Percentiles rank a stretch among this genome's conserved stretches.
These are phyloP conservation scores for Otolemur crassicaudatus DNA, from an alignment of 2,797 vertebrate species.

Conservation along the genomic window DNA sequence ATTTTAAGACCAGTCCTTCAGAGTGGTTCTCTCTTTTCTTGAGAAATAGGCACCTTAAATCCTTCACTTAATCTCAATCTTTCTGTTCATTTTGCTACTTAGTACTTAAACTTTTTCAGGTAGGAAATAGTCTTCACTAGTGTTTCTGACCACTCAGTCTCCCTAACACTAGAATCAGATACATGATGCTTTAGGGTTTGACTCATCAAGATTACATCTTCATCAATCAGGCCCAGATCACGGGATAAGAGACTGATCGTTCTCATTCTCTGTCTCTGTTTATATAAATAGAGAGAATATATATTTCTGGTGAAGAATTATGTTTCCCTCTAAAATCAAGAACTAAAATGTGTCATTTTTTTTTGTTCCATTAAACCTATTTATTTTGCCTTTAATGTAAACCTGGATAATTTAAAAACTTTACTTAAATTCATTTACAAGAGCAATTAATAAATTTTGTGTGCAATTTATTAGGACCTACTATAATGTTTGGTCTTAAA, in stretches of 20 bases:
- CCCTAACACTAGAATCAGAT: background rate
- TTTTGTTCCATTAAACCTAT: background rate
- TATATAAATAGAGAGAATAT: no score
- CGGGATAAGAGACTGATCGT: background rate
- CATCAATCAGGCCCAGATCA: background rate
- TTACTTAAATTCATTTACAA: conserved; percentile 7
- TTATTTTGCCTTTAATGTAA: background rate
- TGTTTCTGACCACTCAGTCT: background rate
- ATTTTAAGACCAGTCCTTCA: background rate
- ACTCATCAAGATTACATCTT: background rate
- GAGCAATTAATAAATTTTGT: background rate
- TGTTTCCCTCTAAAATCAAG: background rate
- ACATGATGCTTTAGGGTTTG: background rate
- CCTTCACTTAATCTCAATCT: background rate
- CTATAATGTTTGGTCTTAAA: background rate
- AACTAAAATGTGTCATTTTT: background rate
- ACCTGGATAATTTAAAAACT: background rate
- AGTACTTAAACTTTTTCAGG: background rate
- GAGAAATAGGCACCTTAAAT: background rate
- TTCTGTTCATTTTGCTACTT: background rate
- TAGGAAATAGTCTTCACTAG: background rate
- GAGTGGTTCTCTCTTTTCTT: background rate
- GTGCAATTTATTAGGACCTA: background rate
- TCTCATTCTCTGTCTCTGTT: background rate
- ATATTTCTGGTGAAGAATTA: background rate